Conservation (phyloP, 1,140 invertebrate species). For the Drosophila navojoa region DNA sequence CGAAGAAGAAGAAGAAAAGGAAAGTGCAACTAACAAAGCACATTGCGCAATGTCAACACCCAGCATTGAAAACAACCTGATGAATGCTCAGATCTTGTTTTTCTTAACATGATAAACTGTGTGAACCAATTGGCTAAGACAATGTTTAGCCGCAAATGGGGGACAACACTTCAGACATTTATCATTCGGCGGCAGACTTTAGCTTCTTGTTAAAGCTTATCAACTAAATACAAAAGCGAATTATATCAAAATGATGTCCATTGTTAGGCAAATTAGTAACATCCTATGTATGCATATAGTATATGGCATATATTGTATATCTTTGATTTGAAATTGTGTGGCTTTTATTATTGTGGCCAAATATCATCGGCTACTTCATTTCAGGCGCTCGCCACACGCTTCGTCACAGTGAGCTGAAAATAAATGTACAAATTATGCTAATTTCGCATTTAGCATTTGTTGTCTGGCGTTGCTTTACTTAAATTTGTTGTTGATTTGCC, state of each 20-base stretch:
- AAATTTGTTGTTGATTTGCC: conserved; percentile 11
- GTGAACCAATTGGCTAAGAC: conserved; percentile 46
- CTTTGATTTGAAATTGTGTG: conserved; percentile 46
- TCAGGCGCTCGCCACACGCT: conserved; percentile 47
- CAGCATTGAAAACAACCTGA: not conserved
- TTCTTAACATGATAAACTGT: conserved; percentile 60
- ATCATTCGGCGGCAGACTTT: conserved; percentile 42
- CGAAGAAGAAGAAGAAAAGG: conserved; percentile 16
- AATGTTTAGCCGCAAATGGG: conserved; percentile 20
- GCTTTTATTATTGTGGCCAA: conserved; percentile 18
- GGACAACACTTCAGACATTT: conserved; percentile 37
- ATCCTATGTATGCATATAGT: not conserved
- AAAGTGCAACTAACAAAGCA: conserved; percentile 42
- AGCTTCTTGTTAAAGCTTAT: conserved; percentile 43
- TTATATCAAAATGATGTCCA: conserved; percentile 67
- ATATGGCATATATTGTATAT: conserved; percentile 38
- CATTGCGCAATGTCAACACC: conserved; percentile 28
- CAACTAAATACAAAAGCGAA: conserved; percentile 61
- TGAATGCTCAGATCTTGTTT: conserved; percentile 12
- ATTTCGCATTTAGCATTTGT: conserved; percentile 68
- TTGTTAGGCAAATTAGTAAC: conserved; percentile 72
- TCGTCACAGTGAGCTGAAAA: conserved; percentile 52
- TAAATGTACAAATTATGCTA: conserved; percentile 75
- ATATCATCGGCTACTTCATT: conserved; percentile 64
- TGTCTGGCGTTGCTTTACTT: conserved; percentile 49